Base-by-base conservation (phyloP, 2,113 vertebrate genomes). In the Prunella himalayana region DNA sequence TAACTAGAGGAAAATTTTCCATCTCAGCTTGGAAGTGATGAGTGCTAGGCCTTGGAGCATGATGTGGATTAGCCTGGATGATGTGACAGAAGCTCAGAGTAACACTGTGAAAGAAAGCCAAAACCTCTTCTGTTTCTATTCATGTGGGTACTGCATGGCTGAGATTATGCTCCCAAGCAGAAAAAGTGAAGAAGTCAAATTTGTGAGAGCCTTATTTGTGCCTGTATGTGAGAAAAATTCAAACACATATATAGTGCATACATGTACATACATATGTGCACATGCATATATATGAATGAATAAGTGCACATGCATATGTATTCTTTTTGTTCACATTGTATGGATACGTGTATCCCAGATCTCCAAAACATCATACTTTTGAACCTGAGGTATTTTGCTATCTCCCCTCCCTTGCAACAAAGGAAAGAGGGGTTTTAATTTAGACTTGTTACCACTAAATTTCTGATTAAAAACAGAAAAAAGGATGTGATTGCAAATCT, bases 241-340 rank as follows among this genome's bases (percentile, higher is more conserved):
- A 21, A 14, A 18, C 0, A 0, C 2, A 3, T 50, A 6, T 10
- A 5, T 24, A 21, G n/a, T 42, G 16, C 9, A 9, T 3, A 17
- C 0, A 0, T 31, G 8, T 33, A 9, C 11, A 2, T 31, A n/a
- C 5, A 3, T 60, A 11, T 22, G 6, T 59, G 6, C 9, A 44
- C 11, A 11, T 20, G 15, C 6, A 9, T 28, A 17, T 4, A 8
- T 30, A 30, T 11, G n/a, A 45, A 53, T 31, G 31, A 54, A 27
- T 56, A 37, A 10, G 13, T 73, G 24, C 23, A 47, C 2, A 12
- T 15, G 5, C 30, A 8, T 39, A 21, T 60, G 3, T 18, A 9
- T 70, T 54, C 31, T 87, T 79, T 71, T 89, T 54, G 7, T 92
- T 82, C 13, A 4, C 72, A 10, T 39, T 8, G 1, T 54, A 16